phyloP scores from a whole-genome alignment of 2,113 vertebrate genomes.

The Grammomys surdaster region DNA sequence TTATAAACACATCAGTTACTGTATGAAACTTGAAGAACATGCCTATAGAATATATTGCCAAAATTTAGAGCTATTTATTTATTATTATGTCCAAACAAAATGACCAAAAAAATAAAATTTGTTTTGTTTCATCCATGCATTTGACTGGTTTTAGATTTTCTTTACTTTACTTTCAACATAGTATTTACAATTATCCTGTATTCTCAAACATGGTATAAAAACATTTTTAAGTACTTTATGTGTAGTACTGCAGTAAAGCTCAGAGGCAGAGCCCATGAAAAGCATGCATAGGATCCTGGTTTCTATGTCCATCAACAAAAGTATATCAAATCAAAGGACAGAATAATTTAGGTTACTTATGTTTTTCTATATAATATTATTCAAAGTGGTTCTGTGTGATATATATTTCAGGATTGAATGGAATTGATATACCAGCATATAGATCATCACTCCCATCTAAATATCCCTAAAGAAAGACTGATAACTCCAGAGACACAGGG shows the following conservation, averaged over 20 bases:
- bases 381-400: not conserved
- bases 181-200: not conserved
- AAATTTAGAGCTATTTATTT: not conserved
- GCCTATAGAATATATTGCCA: conserved; percentile 33
- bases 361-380: not conserved
- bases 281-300: not conserved
- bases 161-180: not conserved
- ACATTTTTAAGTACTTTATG: not conserved
- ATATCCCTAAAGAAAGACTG: not conserved
- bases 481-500: not conserved
- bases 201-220: not conserved
- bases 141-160: conserved; percentile 28
- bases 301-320: not conserved
- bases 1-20: not conserved
- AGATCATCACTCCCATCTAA: not conserved
- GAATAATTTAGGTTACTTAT: not conserved
- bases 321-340: not conserved
- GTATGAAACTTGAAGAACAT: not conserved
- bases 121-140: not conserved
- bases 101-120: not conserved
- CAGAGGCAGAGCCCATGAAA: not conserved
- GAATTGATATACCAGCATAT: not conserved
- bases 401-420: not conserved
- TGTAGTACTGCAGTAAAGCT: not conserved
- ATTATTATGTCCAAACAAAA: not conserved